phyloP scores from a whole-genome alignment of 2,113 vertebrate species.

The Sorex fumeus region DNA sequence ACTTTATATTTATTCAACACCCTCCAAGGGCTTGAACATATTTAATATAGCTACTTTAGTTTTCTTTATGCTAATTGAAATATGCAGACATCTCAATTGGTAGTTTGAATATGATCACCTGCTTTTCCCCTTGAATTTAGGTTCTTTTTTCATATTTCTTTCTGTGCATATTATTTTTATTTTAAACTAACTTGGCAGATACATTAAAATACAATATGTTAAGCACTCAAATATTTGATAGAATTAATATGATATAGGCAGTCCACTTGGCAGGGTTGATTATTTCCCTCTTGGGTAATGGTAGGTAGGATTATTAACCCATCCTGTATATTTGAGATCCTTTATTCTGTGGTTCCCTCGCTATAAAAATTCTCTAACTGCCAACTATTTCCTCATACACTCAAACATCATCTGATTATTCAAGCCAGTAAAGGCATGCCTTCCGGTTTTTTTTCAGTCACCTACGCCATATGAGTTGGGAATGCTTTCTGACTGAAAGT shows the following conservation, averaged over 20 bases:
- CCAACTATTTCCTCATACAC: not conserved
- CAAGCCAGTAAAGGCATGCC: not conserved
- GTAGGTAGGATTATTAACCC: not conserved
- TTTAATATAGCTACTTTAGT: not conserved
- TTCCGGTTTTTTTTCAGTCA: conserved; percentile 4
- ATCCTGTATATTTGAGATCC: not conserved
- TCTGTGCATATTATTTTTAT: not conserved
- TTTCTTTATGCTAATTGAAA: not conserved
- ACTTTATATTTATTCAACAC: not conserved
- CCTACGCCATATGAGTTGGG: not conserved
- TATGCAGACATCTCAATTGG: not conserved
- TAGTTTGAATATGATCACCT: not conserved
- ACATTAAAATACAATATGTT: not conserved
- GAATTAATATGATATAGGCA: not conserved
- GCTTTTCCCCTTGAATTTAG: not conserved
- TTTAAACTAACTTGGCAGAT: not conserved
- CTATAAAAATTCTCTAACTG: not conserved
- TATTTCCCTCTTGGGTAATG: not conserved
- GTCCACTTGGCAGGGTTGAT: not conserved
- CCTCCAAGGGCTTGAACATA: not conserved
- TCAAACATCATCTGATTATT: not conserved
- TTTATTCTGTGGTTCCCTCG: not conserved
- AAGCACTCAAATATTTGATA: not conserved
- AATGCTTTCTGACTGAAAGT: not conserved
- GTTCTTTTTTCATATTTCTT: not conserved